Evolutionary conservation across 2,113 vertebrate genomes (phyloP).

Genomic region (Epinephelus fuscoguttatus): DNA sequence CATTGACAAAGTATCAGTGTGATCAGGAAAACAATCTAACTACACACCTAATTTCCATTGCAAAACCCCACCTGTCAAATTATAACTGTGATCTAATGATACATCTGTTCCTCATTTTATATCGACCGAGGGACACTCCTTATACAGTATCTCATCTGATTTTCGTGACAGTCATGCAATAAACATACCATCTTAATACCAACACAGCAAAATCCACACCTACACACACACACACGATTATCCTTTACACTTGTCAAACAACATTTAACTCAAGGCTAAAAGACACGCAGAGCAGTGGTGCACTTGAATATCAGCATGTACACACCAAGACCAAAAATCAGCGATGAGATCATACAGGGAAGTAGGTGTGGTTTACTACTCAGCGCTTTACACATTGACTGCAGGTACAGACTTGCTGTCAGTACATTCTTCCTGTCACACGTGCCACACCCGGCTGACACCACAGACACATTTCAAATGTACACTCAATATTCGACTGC

Average conservation of each 20-base stretch:
- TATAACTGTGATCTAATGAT: background rate
- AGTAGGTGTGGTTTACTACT: constrained; percentile 25
- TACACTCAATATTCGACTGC: background rate
- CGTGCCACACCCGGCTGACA: constrained; percentile 45
- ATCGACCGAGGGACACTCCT: constrained; percentile 12
- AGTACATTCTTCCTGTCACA: constrained; percentile 25
- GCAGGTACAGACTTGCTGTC: constrained; percentile 54
- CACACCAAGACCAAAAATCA: background rate
- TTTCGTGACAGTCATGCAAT: background rate
- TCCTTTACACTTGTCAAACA: background rate
- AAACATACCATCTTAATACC: background rate
- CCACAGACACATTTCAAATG: constrained; percentile 24
- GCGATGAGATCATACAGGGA: constrained; percentile 15
- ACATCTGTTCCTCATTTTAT: constrained; percentile 6
- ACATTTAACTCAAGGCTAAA: background rate
- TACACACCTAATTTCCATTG: background rate
- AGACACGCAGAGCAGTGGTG: background rate
- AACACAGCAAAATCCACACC: background rate
- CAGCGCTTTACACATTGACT: background rate
- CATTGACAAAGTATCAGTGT: background rate
- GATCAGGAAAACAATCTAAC: background rate
- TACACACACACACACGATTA: no score
- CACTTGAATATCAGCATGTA: background rate
- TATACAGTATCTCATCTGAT: background rate
- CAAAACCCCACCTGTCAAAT: background rate